Conservation (phyloP, 2,113 vertebrate species). For the Arenaria interpres region DNA sequence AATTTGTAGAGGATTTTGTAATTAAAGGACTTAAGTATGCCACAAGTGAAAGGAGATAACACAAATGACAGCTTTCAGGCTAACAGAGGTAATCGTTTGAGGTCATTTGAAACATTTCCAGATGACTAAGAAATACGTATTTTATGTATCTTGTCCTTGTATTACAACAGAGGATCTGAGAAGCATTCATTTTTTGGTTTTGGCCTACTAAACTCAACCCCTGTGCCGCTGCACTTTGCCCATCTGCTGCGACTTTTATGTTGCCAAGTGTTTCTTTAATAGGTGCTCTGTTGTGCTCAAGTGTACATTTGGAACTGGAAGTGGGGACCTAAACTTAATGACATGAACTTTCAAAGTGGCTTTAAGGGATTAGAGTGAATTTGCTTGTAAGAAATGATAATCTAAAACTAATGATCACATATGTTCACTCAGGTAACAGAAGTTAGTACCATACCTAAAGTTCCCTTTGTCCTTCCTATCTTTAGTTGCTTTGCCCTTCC, state of each 20-base stretch:
- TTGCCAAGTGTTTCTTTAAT: slow-evolving; percentile 4
- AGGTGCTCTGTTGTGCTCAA: background rate
- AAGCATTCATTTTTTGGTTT: background rate
- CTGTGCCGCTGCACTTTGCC: background rate
- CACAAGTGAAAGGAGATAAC: background rate
- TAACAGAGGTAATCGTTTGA: background rate
- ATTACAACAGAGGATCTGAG: background rate
- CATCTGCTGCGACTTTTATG: slow-evolving; percentile 10
- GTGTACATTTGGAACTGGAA: background rate
- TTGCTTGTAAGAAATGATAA: slow-evolving; percentile 1
- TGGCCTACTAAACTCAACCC: background rate
- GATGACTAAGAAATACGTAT: background rate
- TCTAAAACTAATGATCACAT: slow-evolving; percentile 31
- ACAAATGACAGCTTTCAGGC: background rate
- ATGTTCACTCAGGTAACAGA: background rate
- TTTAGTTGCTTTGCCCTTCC: background rate
- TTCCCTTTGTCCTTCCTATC: background rate
- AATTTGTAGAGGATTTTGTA: background rate
- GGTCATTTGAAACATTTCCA: background rate
- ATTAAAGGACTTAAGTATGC: background rate
- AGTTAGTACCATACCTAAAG: background rate
- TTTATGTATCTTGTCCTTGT: background rate
- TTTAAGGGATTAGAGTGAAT: slow-evolving; percentile 20
- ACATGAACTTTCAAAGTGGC: slow-evolving; percentile 7
- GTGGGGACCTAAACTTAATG: background rate